Evolutionary conservation across 2,888 invertebrate species (phyloP), one percentile per base, ranked within the genome.

Genomic region (Pseudococcus jackbeardsleyi): DNA sequence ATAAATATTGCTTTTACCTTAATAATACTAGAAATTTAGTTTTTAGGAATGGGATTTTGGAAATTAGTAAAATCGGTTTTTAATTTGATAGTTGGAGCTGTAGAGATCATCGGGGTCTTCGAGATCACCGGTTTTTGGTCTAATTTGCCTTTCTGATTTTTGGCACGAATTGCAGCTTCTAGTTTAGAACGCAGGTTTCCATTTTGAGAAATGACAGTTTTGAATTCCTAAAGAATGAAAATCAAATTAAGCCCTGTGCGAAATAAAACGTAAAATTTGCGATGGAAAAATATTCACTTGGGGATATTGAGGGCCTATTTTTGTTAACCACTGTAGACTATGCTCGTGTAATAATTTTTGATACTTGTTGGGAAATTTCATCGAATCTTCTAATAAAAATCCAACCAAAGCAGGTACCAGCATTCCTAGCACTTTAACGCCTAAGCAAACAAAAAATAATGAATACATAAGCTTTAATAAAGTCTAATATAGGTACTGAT

Each of bases 21-120:
- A 64, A 64, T 77, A 77, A 26, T 85, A 59, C 22, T 64, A 64
- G 9, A 6, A 54, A 17, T 26, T 59, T 46, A 88, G 17, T 3
- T 33, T 86, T 88, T 59, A 89, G 39, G 89, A 89, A 84, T 82
- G 88, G 84, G 98, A 98, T 92, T 98, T 97, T 79, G 88, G 84
- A 98, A 98, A 92, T 98, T 97, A 91, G 97, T 97, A 92, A 98
- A 98, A 92, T 98, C 97, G 2, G 97, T 98, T 93, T 97, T 98
- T 90, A 98, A 93, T 92, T 97, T 96, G 91, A 98, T 98, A 86
- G 96, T 95, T 89, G 96, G 96, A 89, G 93, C 89, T 42, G 90
- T 89, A 19, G 90, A 92, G 77, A 93, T 92, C 91, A 90, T 89
- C 91, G 91, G 84, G 91, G 91, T 89, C 91, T 91, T 42, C 91